A percentile compares a stretch with the other conserved stretches of the same genome.
Evolutionary conservation across 1,140 invertebrate genomes (phyloP).

Genomic region (Pseudomyrmex gracilis): DNA sequence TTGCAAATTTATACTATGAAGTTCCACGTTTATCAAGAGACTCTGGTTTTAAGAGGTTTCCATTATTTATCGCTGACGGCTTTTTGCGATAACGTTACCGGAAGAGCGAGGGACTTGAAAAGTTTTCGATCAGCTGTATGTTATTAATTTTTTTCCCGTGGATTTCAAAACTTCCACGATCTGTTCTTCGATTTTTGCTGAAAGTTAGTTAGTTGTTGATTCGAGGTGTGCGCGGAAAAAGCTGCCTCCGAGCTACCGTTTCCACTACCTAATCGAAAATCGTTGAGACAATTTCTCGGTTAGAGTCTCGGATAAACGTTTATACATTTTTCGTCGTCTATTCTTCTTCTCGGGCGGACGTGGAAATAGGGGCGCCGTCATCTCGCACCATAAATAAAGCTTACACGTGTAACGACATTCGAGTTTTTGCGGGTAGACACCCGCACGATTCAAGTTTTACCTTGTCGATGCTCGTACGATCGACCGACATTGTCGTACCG

Average conservation of each 20-base stretch:
- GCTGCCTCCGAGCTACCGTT: background rate
- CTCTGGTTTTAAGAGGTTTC: background rate
- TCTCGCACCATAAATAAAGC: constrained; percentile 42
- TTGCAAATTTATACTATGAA: background rate
- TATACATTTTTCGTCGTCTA: constrained; percentile 14
- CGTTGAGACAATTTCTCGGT: constrained; percentile 50
- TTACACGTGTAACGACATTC: background rate
- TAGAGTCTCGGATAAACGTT: constrained; percentile 20
- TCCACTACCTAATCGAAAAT: constrained; percentile 40
- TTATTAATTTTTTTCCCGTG: background rate
- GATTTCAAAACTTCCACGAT: constrained; percentile 5
- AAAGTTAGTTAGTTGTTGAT: constrained; percentile 56
- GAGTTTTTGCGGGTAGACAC: background rate
- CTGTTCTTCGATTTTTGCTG: constrained; percentile 10
- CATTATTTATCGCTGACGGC: background rate
- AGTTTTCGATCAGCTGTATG: constrained; percentile 9
- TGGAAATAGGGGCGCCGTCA: constrained; percentile 15
- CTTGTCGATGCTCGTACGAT: background rate
- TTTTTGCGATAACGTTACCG: background rate
- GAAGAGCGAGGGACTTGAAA: background rate
- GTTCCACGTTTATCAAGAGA: background rate
- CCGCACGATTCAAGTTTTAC: background rate
- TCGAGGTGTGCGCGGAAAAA: background rate
- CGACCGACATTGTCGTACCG: background rate
- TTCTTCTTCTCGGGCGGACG: constrained; percentile 30